phyloP scores from a whole-genome alignment of 2,797 vertebrate species.

The Vultur gryphus region DNA sequence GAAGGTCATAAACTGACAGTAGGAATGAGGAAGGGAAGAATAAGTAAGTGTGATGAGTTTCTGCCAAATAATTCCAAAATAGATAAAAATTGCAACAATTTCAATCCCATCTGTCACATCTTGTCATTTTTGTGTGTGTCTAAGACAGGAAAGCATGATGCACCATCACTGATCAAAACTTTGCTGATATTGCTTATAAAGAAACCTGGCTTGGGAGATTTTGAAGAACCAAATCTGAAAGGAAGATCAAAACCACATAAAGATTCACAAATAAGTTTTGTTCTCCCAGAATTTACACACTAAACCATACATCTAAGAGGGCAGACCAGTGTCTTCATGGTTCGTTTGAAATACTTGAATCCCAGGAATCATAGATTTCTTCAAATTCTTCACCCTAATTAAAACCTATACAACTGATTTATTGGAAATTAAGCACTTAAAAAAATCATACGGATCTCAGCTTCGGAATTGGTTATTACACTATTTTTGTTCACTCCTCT shows the following conservation, averaged over 20 bases:
- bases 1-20: not conserved
- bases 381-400: not conserved
- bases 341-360: not conserved
- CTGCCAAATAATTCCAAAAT: not conserved
- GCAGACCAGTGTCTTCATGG: not conserved
- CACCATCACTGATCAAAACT: not conserved
- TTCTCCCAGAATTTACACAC: not conserved
- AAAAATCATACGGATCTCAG: not conserved
- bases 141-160: not conserved
- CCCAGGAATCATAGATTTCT: not conserved
- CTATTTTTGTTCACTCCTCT: not conserved
- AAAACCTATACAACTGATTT: not conserved
- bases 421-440: not conserved
- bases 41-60: not conserved
- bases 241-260: not conserved
- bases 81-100: not conserved
- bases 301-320: not conserved
- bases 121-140: not conserved
- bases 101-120: not conserved
- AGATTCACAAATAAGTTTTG: not conserved
- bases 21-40: not conserved
- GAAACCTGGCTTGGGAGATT: not conserved
- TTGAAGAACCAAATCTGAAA: not conserved
- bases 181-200: not conserved
- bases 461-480: not conserved